Percentiles rank a stretch among this genome's conserved stretches.
phyloP scores from a whole-genome alignment of 2,113 vertebrate species.

The Cottus gobio region DNA sequence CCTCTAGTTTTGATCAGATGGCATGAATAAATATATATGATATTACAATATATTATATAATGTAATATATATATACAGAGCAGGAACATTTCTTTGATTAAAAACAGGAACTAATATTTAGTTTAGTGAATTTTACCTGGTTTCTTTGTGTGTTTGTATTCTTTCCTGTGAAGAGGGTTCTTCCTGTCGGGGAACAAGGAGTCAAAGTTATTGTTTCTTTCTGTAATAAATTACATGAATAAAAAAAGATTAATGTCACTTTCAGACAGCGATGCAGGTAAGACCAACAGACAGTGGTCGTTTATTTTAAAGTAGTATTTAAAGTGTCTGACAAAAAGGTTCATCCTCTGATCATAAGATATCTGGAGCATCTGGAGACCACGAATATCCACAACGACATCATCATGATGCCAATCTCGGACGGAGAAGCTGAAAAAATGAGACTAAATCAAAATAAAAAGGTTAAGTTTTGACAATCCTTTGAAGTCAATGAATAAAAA shows the following conservation, averaged over 20 bases:
- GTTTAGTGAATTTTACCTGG: constrained; percentile 61
- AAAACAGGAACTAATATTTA: not conserved
- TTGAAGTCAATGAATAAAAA: not conserved
- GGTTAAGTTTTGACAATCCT: too few species aligned
- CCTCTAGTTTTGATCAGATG: not conserved
- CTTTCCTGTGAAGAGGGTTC: constrained; percentile 82
- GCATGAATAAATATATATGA: not conserved
- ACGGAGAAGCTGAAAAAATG: too few species aligned
- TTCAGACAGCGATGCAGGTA: too few species aligned
- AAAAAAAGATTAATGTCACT: not conserved
- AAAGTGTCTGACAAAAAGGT: too few species aligned
- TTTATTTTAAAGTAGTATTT: too few species aligned
- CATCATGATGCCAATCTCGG: too few species aligned
- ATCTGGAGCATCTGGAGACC: too few species aligned
- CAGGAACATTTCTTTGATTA: not conserved
- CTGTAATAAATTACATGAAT: not conserved
- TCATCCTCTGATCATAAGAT: too few species aligned
- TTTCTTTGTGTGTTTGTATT: constrained; percentile 79
- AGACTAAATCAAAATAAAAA: too few species aligned
- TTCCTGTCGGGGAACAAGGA: constrained; percentile 68
- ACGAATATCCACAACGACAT: too few species aligned
- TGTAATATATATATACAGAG: not conserved
- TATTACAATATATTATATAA: too few species aligned
- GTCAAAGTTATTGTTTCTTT: not conserved
- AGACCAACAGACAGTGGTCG: too few species aligned